Base-by-base conservation (phyloP, 2,797 vertebrate species). In the Etheostoma perlongum region DNA sequence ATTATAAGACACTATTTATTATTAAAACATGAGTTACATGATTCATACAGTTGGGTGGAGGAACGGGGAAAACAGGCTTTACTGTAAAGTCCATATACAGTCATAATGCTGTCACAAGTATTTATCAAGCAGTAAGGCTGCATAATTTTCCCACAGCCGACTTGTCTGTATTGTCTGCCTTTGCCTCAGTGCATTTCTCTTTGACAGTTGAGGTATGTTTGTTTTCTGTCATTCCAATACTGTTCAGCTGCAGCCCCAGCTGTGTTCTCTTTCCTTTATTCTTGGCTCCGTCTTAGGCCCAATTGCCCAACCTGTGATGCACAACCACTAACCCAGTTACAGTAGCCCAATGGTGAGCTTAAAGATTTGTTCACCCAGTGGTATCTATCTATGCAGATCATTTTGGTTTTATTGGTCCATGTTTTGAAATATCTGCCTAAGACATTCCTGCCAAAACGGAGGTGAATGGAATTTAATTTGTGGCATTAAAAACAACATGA, bases 11-110 rank as follows among this genome's bases (percentile, higher is more conserved):
- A 27, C 25, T 2, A 14, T 66, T 71, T 58, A 74, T 58, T 2
- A 54, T 53, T 54, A 63, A 67, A 79, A 64, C 55, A 70, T 13
- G 14, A 40, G 36, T 66, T 27, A 27, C 16, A 33, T 72, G 84
- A 92, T 46, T 88, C 85, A 85, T 58, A 23, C 60, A 23, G 67
- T 44, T 76, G 85, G 91, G 88, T 81, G 89, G 88, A 84, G 82
- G 62, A 59, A 90, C 89, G 48, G 68, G 89, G 74, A 65, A 64
- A 91, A 90, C 93, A 72, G 86, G 92, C 75, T 90, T 76, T 73
- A 67, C 85, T 11, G 70, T 88, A 74, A 84, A 86, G 14, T 70
- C 53, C 72, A 57, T 27, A 63, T 18, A 57, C 61, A 83, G 53
- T 74, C 79, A 89, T 63, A 74, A 53, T 30, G 4, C 72, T 59